phyloP scores from a whole-genome alignment of 2,113 vertebrate species.

The Xiphophorus couchianus region DNA sequence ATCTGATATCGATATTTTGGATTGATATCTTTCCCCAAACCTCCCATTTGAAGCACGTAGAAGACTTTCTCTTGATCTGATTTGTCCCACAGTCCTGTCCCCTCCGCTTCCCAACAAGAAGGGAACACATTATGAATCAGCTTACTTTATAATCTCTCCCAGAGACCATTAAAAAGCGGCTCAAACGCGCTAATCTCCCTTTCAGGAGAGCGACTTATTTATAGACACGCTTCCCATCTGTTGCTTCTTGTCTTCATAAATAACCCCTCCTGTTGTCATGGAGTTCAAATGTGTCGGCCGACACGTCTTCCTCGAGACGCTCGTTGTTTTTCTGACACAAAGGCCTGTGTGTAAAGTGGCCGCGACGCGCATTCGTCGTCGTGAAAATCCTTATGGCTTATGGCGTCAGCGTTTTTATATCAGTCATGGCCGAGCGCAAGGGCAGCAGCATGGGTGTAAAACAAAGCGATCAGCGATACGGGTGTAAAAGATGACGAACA shows the following conservation, averaged over 20 bases:
- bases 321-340: background rate
- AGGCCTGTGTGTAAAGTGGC: background rate
- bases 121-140: constrained; percentile 75
- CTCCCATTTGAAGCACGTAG: constrained; percentile 19
- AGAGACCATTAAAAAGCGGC: constrained; percentile 77
- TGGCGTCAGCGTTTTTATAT: constrained; percentile 17
- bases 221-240: constrained; percentile 83
- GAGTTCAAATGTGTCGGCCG: constrained; percentile 20
- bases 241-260: constrained; percentile 62
- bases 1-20: no score
- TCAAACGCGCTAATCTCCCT: constrained; percentile 81
- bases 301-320: constrained; percentile 17
- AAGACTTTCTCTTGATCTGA: constrained; percentile 2
- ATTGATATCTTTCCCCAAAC: background rate
- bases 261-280: constrained; percentile 39
- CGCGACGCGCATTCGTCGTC: background rate
- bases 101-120: constrained; percentile 59
- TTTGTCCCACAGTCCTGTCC: constrained; percentile 56
- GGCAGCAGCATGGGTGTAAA: constrained; percentile 34
- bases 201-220: constrained; percentile 79
- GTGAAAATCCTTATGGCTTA: constrained; percentile 52
- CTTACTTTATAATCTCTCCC: constrained; percentile 78
- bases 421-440: constrained; percentile 8
- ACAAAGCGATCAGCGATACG: constrained; percentile 40
- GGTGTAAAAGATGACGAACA: constrained; percentile 49